These are phyloP conservation scores for Urocyon cinereoargenteus DNA, from an alignment of 2,797 vertebrate genomes.

Conservation along the genomic window DNA sequence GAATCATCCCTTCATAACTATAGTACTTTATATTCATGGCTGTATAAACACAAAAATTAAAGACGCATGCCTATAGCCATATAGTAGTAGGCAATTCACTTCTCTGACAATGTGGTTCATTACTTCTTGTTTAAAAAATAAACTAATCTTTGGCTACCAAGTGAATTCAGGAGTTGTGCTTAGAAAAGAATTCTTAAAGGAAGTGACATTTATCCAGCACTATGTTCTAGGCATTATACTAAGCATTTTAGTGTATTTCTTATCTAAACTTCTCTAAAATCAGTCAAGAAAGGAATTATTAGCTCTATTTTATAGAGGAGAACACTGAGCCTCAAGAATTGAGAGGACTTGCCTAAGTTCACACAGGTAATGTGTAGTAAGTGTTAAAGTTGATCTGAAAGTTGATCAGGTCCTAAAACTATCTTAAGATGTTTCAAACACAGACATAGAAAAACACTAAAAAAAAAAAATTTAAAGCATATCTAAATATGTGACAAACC, in stretches of 20 bases:
- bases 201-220: not conserved
- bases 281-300: conserved; percentile 27
- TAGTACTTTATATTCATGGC: not conserved
- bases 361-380: not conserved
- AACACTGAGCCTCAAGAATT: not conserved
- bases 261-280: conserved; percentile 56
- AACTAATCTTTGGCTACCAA: conserved; percentile 55
- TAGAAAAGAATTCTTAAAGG: conserved; percentile 21
- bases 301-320: not conserved
- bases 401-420: not conserved
- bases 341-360: not conserved
- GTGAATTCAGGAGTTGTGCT: not conserved
- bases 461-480: not conserved
- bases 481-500: not conserved
- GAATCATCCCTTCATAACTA: not conserved
- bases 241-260: conserved; percentile 27
- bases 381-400: not conserved
- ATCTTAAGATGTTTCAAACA: conserved; percentile 16
- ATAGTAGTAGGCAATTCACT: not conserved
- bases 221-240: not conserved
- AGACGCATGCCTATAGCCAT: not conserved
- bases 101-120: not conserved
- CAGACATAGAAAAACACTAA: conserved; percentile 26
- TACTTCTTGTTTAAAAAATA: conserved; percentile 45
- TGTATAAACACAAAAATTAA: conserved; percentile 1